These are phyloP conservation scores for Tringa solitaria DNA, from an alignment of 2,113 vertebrate genomes.

Conservation along the genomic window DNA sequence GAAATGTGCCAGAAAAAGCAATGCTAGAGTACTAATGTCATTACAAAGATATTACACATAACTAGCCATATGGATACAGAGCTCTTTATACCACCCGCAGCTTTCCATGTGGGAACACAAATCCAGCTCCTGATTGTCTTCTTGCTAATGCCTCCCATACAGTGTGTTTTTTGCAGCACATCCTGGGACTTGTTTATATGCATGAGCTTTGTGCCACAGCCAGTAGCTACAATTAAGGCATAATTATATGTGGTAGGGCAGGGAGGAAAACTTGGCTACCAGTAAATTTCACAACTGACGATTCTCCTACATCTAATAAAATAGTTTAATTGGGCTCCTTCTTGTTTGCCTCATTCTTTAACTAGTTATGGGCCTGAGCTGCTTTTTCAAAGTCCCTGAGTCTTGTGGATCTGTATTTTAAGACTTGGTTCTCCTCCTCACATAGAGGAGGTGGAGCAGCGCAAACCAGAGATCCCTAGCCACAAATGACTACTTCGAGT, in stretches of 20 bases:
- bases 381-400: not conserved
- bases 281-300: constrained; percentile 50
- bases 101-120: constrained; percentile 12
- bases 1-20: constrained; percentile 41
- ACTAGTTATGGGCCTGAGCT: not conserved
- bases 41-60: not conserved
- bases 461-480: constrained; percentile 29
- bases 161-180: constrained; percentile 29
- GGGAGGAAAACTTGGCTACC: constrained; percentile 51
- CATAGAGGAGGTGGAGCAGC: not conserved
- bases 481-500: constrained; percentile 43
- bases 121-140: constrained; percentile 41
- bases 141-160: constrained; percentile 22
- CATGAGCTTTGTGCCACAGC: constrained; percentile 37
- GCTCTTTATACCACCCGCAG: constrained; percentile 35
- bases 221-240: constrained; percentile 60
- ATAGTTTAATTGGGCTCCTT: constrained; percentile 11
- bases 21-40: not conserved
- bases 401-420: constrained; percentile 26
- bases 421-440: not conserved
- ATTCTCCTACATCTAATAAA: constrained; percentile 44
- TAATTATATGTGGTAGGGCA: constrained; percentile 50
- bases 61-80: not conserved
- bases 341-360: constrained; percentile 48
- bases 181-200: constrained; percentile 45